Percentiles rank a stretch among this genome's conserved stretches.
phyloP scores from a whole-genome alignment of 2,888 invertebrate genomes.

The Drosophila tripunctata region DNA sequence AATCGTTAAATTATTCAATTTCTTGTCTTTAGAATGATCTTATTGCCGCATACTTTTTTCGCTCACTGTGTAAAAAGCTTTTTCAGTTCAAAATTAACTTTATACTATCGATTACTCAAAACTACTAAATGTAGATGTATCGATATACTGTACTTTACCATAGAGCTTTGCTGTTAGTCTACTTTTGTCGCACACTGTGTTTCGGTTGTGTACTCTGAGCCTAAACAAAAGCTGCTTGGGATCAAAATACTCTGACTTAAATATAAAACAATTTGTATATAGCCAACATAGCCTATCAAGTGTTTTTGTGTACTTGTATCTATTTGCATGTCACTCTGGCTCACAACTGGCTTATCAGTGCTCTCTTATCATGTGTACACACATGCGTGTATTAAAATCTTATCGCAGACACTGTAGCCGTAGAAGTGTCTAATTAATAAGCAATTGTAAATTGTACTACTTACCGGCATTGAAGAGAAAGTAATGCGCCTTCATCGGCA shows the following conservation, averaged over 20 bases:
- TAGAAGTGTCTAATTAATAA: background rate
- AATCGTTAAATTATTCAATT: no score
- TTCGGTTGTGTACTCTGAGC: background rate
- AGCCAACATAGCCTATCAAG: slow-evolving; percentile 14
- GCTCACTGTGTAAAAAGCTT: no score
- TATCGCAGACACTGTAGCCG: slow-evolving; percentile 5
- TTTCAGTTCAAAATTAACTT: no score
- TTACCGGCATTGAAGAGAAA: slow-evolving; percentile 95
- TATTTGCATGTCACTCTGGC: slow-evolving; percentile 11
- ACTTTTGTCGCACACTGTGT: background rate
- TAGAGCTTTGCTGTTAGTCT: no score
- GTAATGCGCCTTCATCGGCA: slow-evolving; percentile 95
- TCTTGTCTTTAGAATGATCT: background rate
- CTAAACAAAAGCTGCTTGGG: background rate
- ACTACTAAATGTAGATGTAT: no score
- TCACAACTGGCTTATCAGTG: slow-evolving; percentile 21
- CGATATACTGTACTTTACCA: no score
- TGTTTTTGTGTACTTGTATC: slow-evolving; percentile 5
- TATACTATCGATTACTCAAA: no score
- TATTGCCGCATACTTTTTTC: background rate
- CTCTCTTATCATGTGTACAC: slow-evolving; percentile 8
- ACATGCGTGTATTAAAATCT: background rate
- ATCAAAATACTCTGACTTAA: slow-evolving; percentile 19
- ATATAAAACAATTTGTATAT: slow-evolving; percentile 18
- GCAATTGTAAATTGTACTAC: background rate